Evolutionary conservation across 2,888 invertebrate genomes (phyloP), one percentile per base, ranked within the genome.

Genomic region (Hanleya hanleyi): DNA sequence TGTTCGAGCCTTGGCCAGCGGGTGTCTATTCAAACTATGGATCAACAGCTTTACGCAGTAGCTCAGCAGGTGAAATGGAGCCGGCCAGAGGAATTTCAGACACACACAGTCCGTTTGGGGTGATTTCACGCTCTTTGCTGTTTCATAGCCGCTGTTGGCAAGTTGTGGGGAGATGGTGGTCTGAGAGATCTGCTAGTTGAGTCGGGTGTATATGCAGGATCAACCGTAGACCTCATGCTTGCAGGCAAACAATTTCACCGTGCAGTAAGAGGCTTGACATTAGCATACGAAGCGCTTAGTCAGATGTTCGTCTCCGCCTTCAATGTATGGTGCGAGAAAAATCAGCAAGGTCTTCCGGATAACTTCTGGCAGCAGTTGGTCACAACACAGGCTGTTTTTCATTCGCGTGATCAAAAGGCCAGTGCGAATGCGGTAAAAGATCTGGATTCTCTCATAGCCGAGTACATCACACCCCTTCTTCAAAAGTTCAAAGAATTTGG

Each of bases 131-230:
- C 66, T 37, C 6, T 37, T 9, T 62, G 22, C 32, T 36, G 37
- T 38, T 41, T 15, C 47, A 41, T 41, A 41, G 47, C 47, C 12
- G 47, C 47, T 15, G n/a, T 41, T 41, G 47, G 69, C 6, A 69
- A 64, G 37, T 22, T 69, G n/a, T 61, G 69, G 69, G 69, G 37
- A n/a, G 69, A 69, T 69, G 69, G 62, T 12, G 69, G 69, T 9
- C 32, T 65, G 26, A 65, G n/a, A 29, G 61, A 33, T 12, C 32
- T 69, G 7, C 37, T 69, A n/a, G 69, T 64, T 37, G 69, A 69
- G 5, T 65, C 66, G 35, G 32, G 32, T 29, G 69, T 69, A 22
- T 69, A 69, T 69, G 69, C 69, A 18, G 36, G 12, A 65, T 33
- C 12, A 22, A 69, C 69, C 6, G 69, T 29, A 7, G 61, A 36